These are phyloP conservation scores for Catocala nupta DNA, from an alignment of 2,888 invertebrate species.

Conservation along the genomic window DNA sequence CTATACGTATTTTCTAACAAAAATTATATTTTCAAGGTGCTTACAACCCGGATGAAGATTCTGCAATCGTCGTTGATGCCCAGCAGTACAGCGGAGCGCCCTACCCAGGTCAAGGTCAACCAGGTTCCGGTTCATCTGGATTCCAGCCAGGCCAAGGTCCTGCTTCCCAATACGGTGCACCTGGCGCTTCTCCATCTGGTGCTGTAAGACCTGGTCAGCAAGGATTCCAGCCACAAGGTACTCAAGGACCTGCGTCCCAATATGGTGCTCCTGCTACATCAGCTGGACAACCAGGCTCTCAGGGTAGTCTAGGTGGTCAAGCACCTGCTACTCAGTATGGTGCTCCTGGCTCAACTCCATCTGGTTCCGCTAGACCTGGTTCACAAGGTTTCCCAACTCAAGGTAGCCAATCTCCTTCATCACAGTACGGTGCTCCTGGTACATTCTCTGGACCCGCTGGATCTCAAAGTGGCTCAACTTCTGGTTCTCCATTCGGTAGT, in stretches of 20 bases:
- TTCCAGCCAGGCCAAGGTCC: constrained; percentile 13
- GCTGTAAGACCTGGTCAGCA: neutral
- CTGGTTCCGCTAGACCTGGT: constrained; percentile 1
- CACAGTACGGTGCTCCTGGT: constrained; percentile 28
- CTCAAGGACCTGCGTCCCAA: constrained; percentile 17
- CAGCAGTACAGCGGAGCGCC: constrained; percentile 54
- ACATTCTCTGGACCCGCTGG: constrained; percentile 22
- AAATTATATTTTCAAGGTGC: constrained; percentile 67
- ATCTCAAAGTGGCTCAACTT: constrained; percentile 13
- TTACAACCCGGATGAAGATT: constrained; percentile 76
- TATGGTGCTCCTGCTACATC: constrained; percentile 9
- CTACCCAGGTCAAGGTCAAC: constrained; percentile 39
- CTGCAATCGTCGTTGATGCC: constrained; percentile 31
- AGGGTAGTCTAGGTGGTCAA: neutral
- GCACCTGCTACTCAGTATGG: constrained; percentile 6
- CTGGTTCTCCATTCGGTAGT: constrained; percentile 18
- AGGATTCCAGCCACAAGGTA: constrained; percentile 5
- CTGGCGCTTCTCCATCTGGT: constrained; percentile 20
- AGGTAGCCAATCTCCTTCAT: constrained; percentile 16
- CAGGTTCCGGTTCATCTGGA: constrained; percentile 19
- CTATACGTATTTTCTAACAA: neutral
- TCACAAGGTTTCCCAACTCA: constrained; percentile 14
- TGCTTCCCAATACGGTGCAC: constrained; percentile 35
- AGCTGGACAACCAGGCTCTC: neutral
- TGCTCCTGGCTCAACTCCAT: constrained; percentile 12